Evolutionary conservation across 2,113 vertebrate species (phyloP).

Genomic region (Marmota flaviventris): DNA sequence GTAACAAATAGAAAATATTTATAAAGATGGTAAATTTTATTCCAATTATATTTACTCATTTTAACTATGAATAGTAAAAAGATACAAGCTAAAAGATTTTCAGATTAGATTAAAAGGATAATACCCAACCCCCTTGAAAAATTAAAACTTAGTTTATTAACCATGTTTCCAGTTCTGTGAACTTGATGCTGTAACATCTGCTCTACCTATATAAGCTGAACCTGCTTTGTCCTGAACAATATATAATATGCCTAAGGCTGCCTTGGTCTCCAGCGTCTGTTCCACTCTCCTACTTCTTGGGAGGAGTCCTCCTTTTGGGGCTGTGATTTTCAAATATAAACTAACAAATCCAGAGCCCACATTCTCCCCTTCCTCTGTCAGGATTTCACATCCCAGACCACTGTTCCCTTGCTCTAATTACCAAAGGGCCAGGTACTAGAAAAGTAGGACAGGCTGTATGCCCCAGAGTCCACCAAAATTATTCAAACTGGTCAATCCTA

Average conservation of each 20-base stretch:
- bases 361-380: not conserved
- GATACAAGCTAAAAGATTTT: not conserved
- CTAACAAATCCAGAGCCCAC: not conserved
- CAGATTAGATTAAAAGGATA: not conserved
- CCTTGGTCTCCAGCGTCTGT: not conserved
- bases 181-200: not conserved
- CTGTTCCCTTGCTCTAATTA: not conserved
- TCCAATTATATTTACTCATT: not conserved
- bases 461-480: not conserved
- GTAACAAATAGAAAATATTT: not conserved
- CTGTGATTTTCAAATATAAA: not conserved
- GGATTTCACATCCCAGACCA: not conserved
- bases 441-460: not conserved
- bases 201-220: not conserved
- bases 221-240: not conserved
- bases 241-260: not conserved
- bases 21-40: not conserved
- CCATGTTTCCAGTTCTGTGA: not conserved
- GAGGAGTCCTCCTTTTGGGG: not conserved
- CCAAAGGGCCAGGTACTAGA: not conserved
- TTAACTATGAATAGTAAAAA: not conserved
- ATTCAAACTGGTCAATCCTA: not conserved
- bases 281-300: not conserved
- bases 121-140: not conserved
- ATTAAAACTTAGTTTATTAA: not conserved